Evolutionary conservation across 2,113 vertebrate genomes (phyloP), one percentile per base, ranked within the genome.

Genomic region (Psittacus erithacus): DNA sequence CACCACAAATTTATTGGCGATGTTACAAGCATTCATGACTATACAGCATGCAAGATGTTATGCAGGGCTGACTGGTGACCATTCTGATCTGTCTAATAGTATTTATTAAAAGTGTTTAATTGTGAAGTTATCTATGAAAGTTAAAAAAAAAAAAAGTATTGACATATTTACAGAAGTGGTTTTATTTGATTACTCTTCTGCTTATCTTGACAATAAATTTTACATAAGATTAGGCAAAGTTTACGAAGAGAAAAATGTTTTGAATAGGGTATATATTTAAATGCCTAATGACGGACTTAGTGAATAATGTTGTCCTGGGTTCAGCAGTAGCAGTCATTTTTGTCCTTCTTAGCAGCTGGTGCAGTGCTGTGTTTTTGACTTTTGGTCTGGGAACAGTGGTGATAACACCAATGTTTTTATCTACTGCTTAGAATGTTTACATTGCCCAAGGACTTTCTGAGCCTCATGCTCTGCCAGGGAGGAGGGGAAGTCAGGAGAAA

Each of bases 1-100:
- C 39, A 71, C 68, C 82, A 65, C 85, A 88, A 93, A 94, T 93
- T 93, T 88, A 95, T 71, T 91, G 78, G 47, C 46, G 38, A 41
- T 25, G 43, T 79, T 78, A 81, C 68, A 91, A 90, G 25, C 33
- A 63, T 46, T 93, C 13, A 11, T 64, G 39, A 74, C 25, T 82
- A 17, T 60, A 28, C 15, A 82, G 44, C 24, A 47, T 60, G 22
- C 17, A 86, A 76, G 41, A 62, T 35, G 28, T 69, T 92, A 31
- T 35, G 38, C 16, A 63, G 41, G 33, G 38, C 15, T 85, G 19
- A 85, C 41, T 65, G 29, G 29, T 81, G 62, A 62, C 39, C 25
- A 57, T 47, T 91, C 47, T 44, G 16, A 22, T 63, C 43, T 83
- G 3, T 46, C 18, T 60, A 38, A 68, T 15, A 76, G 22, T 71